Evolutionary conservation across 2,888 invertebrate genomes (phyloP), one percentile per base, ranked within the genome.

Genomic region (Tineola bisselliella): DNA sequence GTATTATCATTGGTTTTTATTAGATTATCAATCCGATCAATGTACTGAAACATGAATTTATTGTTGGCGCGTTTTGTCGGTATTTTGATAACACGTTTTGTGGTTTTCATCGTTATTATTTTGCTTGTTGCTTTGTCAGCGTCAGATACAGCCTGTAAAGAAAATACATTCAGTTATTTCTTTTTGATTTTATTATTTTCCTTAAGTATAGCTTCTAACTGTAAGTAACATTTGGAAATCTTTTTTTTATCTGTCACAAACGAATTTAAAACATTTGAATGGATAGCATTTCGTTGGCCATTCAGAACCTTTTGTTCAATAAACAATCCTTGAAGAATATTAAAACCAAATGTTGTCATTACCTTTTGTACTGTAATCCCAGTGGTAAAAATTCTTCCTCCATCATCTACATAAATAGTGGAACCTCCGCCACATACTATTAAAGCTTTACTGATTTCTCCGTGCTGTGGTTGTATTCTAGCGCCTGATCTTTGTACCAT

Each of bases 341-440:
- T 25, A 25, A 25, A 25, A 25, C 2, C 25, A n/a, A n/a, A n/a
- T n/a, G n/a, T n/a, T 25, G 6, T 25, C 25, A 25, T 67, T 75
- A 90, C 90, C 84, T 92, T 92, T 43, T 90, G 90, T 74, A 88
- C 83, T 60, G 89, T 90, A 66, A 91, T 93, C 18, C 95, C 95
- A 88, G 94, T 93, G 8, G 92, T 91, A 75, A 91, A 91, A 31
- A 95, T 81, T 66, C 89, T 89, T 19, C 93, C 93, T 60, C 84
- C 87, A 61, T 88, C 83, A 65, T 89, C 89, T 60, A 94, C 84
- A 30, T 91, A 93, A 63, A 94, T 83, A 0, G 93, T 94, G 70
- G 91, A 94, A 75, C 94, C 94, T 13, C 91, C 90, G 0, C 95
- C 95, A 69, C 94, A 93, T 25, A 89, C 89, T 44, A 92, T 87